Conservation (phyloP, 2,113 vertebrate genomes). For the Engystomops pustulosus region DNA sequence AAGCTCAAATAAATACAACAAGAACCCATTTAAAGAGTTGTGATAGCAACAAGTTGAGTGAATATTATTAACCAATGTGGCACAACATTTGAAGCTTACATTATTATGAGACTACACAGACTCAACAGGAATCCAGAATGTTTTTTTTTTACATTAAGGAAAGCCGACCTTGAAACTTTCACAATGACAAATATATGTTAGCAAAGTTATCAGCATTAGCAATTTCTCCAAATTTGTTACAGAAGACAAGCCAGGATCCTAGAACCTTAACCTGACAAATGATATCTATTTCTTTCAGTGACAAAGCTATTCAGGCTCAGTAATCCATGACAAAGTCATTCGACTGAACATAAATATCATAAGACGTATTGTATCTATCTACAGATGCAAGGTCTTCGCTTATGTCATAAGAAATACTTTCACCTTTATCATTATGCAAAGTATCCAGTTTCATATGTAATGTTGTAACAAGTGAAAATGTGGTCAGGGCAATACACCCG, state of each 20-base stretch:
- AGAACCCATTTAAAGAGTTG: no score
- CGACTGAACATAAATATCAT: slow-evolving; percentile 25
- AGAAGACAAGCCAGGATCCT: slow-evolving; percentile 34
- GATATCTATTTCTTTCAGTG: slow-evolving; percentile 45
- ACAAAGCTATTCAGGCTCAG: slow-evolving; percentile 45
- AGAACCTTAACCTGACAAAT: slow-evolving; percentile 29
- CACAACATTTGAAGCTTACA: neutral
- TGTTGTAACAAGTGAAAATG: neutral
- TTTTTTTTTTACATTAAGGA: neutral
- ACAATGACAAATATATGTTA: slow-evolving; percentile 15
- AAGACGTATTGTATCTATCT: slow-evolving; percentile 20
- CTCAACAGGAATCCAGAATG: neutral
- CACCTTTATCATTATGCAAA: neutral
- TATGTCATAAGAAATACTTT: neutral
- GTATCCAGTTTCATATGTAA: neutral
- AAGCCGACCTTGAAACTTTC: slow-evolving; percentile 28
- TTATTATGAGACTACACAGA: neutral
- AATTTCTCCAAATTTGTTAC: slow-evolving; percentile 20
- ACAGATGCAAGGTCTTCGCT: neutral
- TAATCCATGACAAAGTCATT: slow-evolving; percentile 44
- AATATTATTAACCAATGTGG: neutral
- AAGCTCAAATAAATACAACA: no score
- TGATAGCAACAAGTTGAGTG: no score
- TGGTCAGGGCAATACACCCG: no score
- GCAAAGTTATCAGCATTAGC: neutral